Percentiles rank a stretch among this genome's conserved stretches.
Conservation (phyloP, 2,113 vertebrate genomes). For the Mobula birostris region DNA sequence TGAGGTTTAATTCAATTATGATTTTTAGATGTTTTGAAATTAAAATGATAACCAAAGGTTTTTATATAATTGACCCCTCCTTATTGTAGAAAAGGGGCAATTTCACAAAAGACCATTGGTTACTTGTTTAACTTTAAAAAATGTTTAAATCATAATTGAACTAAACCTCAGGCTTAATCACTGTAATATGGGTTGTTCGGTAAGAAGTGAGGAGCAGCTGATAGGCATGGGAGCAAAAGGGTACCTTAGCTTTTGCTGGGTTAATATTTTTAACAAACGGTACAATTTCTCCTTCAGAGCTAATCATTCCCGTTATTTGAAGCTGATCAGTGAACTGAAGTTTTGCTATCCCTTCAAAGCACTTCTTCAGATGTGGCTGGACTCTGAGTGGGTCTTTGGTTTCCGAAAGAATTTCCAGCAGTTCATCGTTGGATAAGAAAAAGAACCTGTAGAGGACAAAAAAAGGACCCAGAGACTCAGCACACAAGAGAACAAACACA, state of each 20-base stretch:
- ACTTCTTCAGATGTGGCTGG: conserved; percentile 87
- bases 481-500: not conserved
- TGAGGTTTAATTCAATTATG: not conserved
- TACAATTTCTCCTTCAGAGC: conserved; percentile 77
- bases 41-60: not conserved
- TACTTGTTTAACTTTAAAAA: too few relatives aligned
- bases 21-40: not conserved
- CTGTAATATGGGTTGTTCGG: not conserved
- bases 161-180: too few relatives aligned
- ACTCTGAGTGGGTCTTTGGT: conserved; percentile 85
- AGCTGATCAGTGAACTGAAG: conserved; percentile 70
- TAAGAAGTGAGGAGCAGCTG: not conserved
- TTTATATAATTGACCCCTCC: not conserved
- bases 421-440: conserved; percentile 83
- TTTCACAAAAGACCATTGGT: too few relatives aligned
- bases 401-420: conserved; percentile 86
- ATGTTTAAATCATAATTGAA: too few relatives aligned
- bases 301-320: conserved; percentile 79
- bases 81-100: too few relatives aligned
- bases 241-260: conserved; percentile 74
- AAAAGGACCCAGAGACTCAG: conserved; percentile 33
- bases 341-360: conserved; percentile 85
- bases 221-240: not conserved
- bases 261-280: conserved; percentile 69
- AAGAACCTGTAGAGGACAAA: conserved; percentile 67